A percentile compares a stretch with the other conserved stretches of the same genome.
Conservation (phyloP, 2,113 vertebrate genomes). For the Chitala chitala region DNA sequence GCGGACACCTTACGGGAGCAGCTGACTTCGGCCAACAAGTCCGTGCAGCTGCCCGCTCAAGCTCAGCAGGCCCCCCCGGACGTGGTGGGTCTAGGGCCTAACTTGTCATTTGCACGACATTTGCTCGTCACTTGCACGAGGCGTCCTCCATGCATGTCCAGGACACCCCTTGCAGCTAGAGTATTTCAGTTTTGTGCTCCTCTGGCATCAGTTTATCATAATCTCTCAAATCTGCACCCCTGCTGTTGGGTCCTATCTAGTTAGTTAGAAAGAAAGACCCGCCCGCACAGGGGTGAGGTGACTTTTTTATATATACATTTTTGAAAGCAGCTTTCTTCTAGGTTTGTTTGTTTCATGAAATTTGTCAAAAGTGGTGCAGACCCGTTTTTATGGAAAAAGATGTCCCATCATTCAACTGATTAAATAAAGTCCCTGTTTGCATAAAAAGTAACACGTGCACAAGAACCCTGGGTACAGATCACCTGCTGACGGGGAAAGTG, state of each 20-base stretch:
- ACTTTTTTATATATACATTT: background rate
- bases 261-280: background rate
- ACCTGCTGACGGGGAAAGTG: background rate
- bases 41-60: slow-evolving; percentile 75
- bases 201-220: too few relatives aligned
- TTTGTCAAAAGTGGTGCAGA: background rate
- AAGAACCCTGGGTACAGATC: background rate
- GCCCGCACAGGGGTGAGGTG: background rate
- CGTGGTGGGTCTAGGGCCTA: slow-evolving; percentile 60
- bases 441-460: background rate
- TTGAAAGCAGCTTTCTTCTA: background rate
- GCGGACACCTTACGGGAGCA: slow-evolving; percentile 77
- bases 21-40: slow-evolving; percentile 77
- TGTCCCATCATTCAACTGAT: background rate
- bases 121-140: too few relatives aligned
- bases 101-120: too few relatives aligned
- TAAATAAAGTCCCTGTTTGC: background rate
- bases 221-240: background rate
- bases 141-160: too few relatives aligned
- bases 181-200: too few relatives aligned
- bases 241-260: background rate
- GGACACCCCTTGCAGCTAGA: too few relatives aligned
- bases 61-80: slow-evolving; percentile 78
- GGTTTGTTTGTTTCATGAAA: slow-evolving; percentile 2
- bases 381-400: background rate